phyloP scores from a whole-genome alignment of 2,113 vertebrate species.

The Oreochromis spilurus region DNA sequence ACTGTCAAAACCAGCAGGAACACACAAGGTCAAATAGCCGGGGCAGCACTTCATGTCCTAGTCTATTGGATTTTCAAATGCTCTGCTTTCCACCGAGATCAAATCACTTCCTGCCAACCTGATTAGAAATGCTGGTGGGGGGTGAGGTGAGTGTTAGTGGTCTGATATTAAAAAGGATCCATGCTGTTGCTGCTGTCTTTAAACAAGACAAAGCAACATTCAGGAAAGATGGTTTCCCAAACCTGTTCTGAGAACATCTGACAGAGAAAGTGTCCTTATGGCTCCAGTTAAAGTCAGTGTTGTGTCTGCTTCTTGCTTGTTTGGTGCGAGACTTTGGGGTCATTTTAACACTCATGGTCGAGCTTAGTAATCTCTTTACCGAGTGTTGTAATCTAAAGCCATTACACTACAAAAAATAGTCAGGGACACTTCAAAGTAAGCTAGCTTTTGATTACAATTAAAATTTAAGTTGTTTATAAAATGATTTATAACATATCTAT shows the following conservation, averaged over 20 bases:
- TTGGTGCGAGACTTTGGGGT: fast-evolving
- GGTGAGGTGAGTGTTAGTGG: neutral
- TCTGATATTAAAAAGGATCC: constrained; percentile 45
- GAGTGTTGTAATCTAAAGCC: neutral
- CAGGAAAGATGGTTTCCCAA: neutral
- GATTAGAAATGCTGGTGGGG: constrained; percentile 39
- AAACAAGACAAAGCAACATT: constrained; percentile 2
- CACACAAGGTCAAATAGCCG: constrained; percentile 41
- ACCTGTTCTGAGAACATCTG: neutral
- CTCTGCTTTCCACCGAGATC: constrained; percentile 44
- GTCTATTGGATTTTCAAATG: constrained; percentile 46
- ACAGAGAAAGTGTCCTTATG: neutral
- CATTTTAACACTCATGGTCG: neutral
- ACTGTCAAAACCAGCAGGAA: constrained; percentile 22
- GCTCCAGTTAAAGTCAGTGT: neutral
- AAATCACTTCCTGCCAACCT: constrained; percentile 52
- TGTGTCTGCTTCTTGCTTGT: neutral
- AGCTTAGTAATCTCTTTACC: neutral
- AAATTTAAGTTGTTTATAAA: neutral
- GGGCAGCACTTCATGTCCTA: constrained; percentile 17
- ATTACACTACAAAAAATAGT: neutral
- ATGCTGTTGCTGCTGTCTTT: constrained; percentile 45
- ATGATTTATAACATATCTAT: neutral
- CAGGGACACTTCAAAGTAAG: neutral
- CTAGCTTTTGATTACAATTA: fast-evolving